Percentiles rank a stretch among this genome's conserved stretches.
Conservation (phyloP, 2,888 invertebrate genomes). For the Melanotus villosus region DNA sequence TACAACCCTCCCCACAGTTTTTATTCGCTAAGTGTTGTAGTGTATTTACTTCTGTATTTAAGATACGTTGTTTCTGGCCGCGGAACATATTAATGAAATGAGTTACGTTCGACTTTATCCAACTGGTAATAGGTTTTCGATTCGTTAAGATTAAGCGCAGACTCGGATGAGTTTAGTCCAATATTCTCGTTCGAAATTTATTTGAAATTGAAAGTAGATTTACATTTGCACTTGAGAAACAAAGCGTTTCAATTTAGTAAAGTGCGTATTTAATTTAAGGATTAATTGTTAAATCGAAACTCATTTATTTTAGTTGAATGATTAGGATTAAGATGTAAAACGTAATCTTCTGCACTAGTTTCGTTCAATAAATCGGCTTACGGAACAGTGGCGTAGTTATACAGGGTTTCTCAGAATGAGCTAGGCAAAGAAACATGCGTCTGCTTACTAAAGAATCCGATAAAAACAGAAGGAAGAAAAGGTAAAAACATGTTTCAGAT, state of each 20-base stretch:
- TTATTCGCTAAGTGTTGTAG: constrained; percentile 2
- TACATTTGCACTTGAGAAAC: not conserved
- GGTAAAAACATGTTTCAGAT: no score
- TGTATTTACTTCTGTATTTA: not conserved
- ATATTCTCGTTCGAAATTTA: constrained; percentile 1
- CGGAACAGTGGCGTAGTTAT: no score
- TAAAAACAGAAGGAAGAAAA: no score
- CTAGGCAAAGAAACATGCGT: no score
- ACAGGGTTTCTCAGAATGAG: no score
- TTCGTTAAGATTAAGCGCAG: not conserved
- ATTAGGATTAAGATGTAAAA: not conserved
- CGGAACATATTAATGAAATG: not conserved
- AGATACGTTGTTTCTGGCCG: not conserved
- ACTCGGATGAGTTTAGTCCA: no score
- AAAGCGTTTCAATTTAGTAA: not conserved
- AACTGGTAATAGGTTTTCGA: not conserved
- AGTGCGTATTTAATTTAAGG: not conserved
- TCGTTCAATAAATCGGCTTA: no score
- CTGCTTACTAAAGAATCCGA: no score
- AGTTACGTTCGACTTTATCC: not conserved
- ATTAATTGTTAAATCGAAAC: not conserved
- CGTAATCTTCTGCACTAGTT: no score
- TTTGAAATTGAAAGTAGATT: not conserved
- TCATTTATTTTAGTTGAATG: not conserved
- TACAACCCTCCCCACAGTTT: constrained; percentile 15